Conservation (phyloP, 2,797 vertebrate species). For the Sciurus carolinensis region DNA sequence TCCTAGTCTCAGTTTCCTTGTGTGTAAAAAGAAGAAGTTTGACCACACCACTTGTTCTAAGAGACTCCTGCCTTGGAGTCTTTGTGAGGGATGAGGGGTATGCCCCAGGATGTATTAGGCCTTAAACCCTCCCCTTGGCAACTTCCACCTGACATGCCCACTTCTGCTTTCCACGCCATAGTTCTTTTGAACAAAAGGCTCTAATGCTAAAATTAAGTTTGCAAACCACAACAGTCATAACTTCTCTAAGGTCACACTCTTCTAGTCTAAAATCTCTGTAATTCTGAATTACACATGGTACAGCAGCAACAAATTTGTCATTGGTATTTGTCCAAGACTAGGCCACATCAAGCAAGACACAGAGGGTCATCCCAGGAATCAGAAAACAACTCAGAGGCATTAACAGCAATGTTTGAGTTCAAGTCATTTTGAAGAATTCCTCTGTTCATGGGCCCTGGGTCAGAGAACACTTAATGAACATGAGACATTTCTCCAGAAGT, state of each 20-base stretch:
- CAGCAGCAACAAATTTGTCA: neutral
- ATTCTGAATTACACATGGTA: neutral
- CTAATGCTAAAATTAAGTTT: neutral
- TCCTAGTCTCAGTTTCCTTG: neutral
- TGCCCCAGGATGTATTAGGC: neutral
- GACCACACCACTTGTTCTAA: neutral
- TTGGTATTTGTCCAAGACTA: neutral
- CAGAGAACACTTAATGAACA: neutral
- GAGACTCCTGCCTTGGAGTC: neutral
- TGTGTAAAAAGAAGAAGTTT: neutral
- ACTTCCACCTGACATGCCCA: neutral
- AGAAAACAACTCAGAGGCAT: neutral
- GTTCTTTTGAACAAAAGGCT: conserved; percentile 1
- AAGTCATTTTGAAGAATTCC: accelerated
- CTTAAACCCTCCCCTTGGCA: neutral
- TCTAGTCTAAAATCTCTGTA: neutral
- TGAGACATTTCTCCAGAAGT: neutral
- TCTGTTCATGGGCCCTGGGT: neutral
- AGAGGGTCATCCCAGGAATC: neutral
- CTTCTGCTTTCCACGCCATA: neutral
- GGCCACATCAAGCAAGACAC: neutral
- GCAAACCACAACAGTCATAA: neutral
- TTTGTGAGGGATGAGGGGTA: neutral
- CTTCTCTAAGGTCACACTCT: neutral
- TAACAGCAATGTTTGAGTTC: neutral